A percentile compares a stretch with the other conserved stretches of the same genome.
phyloP scores from a whole-genome alignment of 92 coral and sea anemone species.

The Blastomussa wellsi region DNA sequence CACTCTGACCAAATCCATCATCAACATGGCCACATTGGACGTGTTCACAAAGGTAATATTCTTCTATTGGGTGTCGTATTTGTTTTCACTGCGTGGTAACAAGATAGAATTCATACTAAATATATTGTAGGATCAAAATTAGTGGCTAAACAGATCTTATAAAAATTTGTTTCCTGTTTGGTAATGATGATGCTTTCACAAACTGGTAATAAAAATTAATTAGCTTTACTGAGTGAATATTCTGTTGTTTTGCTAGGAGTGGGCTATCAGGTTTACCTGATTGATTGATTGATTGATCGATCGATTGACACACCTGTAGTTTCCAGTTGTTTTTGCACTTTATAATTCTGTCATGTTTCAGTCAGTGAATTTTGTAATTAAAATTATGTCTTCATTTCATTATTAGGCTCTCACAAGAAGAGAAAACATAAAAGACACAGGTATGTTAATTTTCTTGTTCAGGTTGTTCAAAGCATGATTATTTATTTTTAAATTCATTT shows the following conservation, averaged over 20 bases:
- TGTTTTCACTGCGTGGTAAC: no score
- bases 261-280: no score
- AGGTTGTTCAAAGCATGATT: no score
- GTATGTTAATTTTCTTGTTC: slow-evolving; percentile 13
- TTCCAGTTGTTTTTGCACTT: not conserved
- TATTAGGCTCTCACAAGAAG: slow-evolving; percentile 91
- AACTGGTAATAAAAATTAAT: no score
- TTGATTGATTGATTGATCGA: no score
- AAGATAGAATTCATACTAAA: no score
- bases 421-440: slow-evolving; percentile 85
- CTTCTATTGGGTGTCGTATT: not conserved
- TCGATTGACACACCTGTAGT: not conserved
- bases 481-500: no score
- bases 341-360: not conserved
- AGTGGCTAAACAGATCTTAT: no score
- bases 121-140: no score
- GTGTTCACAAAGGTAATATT: slow-evolving; percentile 74
- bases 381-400: not conserved
- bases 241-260: no score
- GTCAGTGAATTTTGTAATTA: not conserved
- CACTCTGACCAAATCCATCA: slow-evolving; percentile 69
- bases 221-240: no score
- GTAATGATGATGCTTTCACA: no score
- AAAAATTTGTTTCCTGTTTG: not conserved
- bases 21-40: slow-evolving; percentile 81